Conservation (phyloP, 2,113 vertebrate genomes). For the Probosciger aterrimus region DNA sequence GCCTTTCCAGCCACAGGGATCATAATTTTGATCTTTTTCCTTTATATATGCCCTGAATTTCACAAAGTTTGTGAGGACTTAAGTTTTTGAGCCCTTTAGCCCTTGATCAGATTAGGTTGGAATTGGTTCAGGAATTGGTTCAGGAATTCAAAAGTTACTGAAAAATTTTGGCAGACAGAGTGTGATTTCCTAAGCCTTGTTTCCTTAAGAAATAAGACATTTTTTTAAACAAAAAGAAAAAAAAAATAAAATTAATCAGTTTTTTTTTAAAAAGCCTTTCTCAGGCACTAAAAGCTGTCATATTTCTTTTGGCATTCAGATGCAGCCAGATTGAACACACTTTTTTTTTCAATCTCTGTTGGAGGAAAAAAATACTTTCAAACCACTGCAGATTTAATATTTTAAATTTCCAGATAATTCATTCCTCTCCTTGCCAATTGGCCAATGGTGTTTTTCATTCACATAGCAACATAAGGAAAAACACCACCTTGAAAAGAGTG, state of each 20-base stretch:
- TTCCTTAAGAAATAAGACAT: not conserved
- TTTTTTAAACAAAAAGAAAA: not conserved
- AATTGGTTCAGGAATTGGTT: not conserved
- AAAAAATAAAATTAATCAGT: not conserved
- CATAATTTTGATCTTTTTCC: not conserved
- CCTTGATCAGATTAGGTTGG: not conserved
- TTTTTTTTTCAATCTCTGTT: not conserved
- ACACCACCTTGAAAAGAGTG: not conserved
- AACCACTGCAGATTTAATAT: slow-evolving; percentile 23
- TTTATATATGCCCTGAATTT: not conserved
- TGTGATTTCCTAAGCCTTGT: not conserved
- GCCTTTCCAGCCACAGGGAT: not conserved
- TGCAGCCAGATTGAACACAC: slow-evolving; percentile 6
- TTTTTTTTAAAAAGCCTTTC: not conserved
- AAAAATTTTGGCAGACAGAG: not conserved
- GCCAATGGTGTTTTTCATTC: not conserved
- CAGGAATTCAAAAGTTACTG: not conserved
- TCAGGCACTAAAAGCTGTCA: not conserved
- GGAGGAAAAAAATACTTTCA: not conserved
- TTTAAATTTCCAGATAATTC: slow-evolving; percentile 32
- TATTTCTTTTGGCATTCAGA: slow-evolving; percentile 45
- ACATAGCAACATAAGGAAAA: not conserved
- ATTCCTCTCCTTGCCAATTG: not conserved
- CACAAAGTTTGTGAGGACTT: not conserved
- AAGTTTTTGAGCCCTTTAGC: not conserved